Base-by-base conservation (phyloP, 2,888 invertebrate species). In the Tortricodes alternella region DNA sequence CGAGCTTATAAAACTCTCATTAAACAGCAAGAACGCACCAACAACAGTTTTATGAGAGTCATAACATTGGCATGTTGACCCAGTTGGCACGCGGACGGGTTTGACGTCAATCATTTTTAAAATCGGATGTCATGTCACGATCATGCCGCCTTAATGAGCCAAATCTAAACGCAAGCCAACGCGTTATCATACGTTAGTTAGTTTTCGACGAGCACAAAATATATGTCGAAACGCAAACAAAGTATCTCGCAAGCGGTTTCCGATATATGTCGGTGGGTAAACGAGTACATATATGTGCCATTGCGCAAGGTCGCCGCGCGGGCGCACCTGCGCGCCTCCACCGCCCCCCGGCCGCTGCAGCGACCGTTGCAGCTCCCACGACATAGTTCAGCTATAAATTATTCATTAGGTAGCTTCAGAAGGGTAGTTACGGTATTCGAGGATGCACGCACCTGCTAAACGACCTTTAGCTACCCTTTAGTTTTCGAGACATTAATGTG, bases 61-160 rank as follows among this genome's bases (percentile, higher is more conserved):
- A 72, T 83, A 86, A 84, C 88, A 89, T 88, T 88, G 87, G 80
- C 83, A 82, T 72, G 83, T 75, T 86, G 82, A 87, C 86, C 85
- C 73, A 88, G 76, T 88, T 87, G 85, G 86, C 85, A 81, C 71
- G 67, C 66, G 66, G 63, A 65, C 71, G 67, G 70, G 71, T 70
- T 71, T 70, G 80, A 79, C 83, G 80, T 83, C 84, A 78, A 85
- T 81, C 78, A 74, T 74, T 76, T 72, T 60, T 70, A 71, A 70
- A 74, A 73, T 64, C 62, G 61, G 62, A 64, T 58, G 64, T 64
- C 69, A 67, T 61, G 64, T 66, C 67, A 19, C 37, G 43, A 53
- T 53, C 64, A 61, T 65, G 56, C 60, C 60, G 59, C 62, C 59
- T 64, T 61, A 65, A 62, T 53, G 41, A 44, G 46, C 56, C 49